phyloP scores from a whole-genome alignment of 2,888 invertebrate species.

The Notodonta ziczac region DNA sequence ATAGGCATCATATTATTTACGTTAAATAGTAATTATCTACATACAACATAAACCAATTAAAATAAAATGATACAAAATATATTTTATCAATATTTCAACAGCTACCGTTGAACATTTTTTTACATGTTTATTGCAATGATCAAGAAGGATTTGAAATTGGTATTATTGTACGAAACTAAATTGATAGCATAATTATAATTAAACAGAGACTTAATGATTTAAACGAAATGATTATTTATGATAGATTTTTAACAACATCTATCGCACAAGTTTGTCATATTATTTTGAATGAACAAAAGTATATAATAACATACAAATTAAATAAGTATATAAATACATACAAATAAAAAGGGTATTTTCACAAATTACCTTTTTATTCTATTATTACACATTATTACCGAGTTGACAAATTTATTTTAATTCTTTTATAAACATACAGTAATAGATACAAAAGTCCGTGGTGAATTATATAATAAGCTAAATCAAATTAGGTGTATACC shows the following conservation, averaged over 20 bases:
- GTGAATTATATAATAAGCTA: too few relatives aligned
- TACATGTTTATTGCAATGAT: not conserved
- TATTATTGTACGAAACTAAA: not conserved
- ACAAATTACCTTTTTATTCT: too few relatives aligned
- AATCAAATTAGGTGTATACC: too few relatives aligned
- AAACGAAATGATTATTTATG: too few relatives aligned
- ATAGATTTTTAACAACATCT: not conserved
- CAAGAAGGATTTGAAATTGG: slow-evolving; percentile 3
- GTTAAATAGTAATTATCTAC: slow-evolving; percentile 1
- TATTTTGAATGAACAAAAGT: not conserved
- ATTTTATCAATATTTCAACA: slow-evolving; percentile 8
- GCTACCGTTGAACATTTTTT: not conserved
- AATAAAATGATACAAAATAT: slow-evolving; percentile 8
- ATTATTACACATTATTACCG: too few relatives aligned
- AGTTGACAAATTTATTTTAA: too few relatives aligned
- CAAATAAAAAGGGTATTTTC: too few relatives aligned
- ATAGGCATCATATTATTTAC: not conserved
- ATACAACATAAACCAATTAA: not conserved
- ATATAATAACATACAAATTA: not conserved
- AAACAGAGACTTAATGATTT: too few relatives aligned
- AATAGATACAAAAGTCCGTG: too few relatives aligned
- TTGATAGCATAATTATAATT: too few relatives aligned
- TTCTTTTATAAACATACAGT: too few relatives aligned
- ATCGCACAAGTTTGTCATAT: not conserved
- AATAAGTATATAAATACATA: not conserved